phyloP scores from a whole-genome alignment of 2,113 vertebrate species.

The Anas platyrhynchos region DNA sequence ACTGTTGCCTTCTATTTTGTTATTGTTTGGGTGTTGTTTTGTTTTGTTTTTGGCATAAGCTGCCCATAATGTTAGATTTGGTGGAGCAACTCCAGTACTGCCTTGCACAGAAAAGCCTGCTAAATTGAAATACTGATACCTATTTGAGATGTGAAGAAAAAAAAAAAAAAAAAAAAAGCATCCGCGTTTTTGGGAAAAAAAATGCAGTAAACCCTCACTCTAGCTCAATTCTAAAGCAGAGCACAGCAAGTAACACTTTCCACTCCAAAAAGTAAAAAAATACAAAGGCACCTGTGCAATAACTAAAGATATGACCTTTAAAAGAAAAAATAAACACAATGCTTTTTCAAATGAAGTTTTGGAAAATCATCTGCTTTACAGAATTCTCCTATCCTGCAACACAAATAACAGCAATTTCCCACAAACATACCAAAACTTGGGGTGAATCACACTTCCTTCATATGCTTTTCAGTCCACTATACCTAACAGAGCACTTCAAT shows the following conservation, averaged over 20 bases:
- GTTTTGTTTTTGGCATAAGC: background rate
- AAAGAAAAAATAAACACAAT: background rate
- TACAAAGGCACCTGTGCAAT: background rate
- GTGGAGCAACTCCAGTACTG: background rate
- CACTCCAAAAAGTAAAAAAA: background rate
- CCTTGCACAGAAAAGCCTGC: background rate
- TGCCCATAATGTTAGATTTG: background rate
- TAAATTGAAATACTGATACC: background rate
- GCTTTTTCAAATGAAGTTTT: background rate
- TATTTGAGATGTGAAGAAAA: background rate
- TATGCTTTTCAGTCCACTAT: background rate
- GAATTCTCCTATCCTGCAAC: background rate
- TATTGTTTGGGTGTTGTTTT: background rate
- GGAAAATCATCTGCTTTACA: background rate
- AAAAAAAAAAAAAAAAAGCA: background rate
- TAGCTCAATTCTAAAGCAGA: background rate
- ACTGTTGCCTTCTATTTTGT: background rate
- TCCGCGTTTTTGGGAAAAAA: background rate
- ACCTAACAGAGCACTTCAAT: background rate
- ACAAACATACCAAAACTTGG: background rate
- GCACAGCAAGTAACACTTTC: background rate
- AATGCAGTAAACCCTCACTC: background rate
- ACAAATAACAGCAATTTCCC: background rate
- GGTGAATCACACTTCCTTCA: background rate
- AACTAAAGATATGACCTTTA: background rate